Base-by-base conservation (phyloP, 1,140 invertebrate genomes). In the Penaeus vannamei region DNA sequence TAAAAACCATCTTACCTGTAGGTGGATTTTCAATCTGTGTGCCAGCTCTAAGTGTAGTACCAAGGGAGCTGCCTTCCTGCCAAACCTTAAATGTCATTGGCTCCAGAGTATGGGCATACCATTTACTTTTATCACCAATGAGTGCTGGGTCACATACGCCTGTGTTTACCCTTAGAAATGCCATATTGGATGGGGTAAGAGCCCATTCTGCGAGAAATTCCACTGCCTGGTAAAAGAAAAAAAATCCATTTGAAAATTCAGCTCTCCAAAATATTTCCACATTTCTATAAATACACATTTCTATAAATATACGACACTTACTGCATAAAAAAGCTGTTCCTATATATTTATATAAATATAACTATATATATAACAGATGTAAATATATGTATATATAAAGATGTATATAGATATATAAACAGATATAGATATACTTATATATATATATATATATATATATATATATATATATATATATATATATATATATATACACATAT, bases 121-220 rank as follows among this genome's bases (percentile, higher is more conserved):
- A 95, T 92, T 95, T 95, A n/a, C 94, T 92, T 92, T 95, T 95
- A 92, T 95, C 95, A 10, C 99, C 99, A 89, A 99, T 97, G 92
- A 98, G 96, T 20, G 96, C 94, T 1, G 98, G 98, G 94, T 99
- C 98, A 93, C 97, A 97, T 23, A 99, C 96, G 0, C 97, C 99
- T 0, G 98, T 99, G 92, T 99, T 98, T 10, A 99, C 97, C 59
- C 99, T 94, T 59, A 99, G 94, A 92, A 99, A 99, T 12, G 98
- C 98, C 53, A 99, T 97, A 94, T 99, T 99, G 90, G 95, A 97
- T 0, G 99, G 99, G 22, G 97, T 98, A 2, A 99, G 93, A 0
- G 97, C 98, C 98, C 98, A 99, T 93, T 99, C 99, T 1, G 98
- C 98, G 89, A 99, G 95, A 93, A 98, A 99, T 93, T 99, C 99